A percentile compares a stretch with the other conserved stretches of the same genome.
Conservation (phyloP, 2,888 invertebrate species). For the Lasioglossum lativentre region DNA sequence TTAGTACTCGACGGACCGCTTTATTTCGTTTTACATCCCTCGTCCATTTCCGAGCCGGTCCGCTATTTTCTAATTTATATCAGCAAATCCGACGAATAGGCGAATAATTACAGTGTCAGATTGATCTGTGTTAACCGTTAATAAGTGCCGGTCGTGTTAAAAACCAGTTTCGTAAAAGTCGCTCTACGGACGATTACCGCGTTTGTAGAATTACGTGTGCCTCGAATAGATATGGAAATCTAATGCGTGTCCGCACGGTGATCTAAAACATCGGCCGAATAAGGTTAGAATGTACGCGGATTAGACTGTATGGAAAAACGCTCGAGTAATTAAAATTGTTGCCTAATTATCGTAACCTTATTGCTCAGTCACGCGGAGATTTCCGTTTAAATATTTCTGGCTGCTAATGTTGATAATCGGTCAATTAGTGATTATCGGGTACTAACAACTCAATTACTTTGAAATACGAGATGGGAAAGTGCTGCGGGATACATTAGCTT, state of each 20-base stretch:
- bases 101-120: slow-evolving; percentile 12
- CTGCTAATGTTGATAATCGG: not conserved
- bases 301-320: not conserved
- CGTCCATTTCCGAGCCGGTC: not conserved
- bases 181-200: not conserved
- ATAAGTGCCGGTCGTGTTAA: not conserved
- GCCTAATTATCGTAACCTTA: not conserved
- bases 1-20: slow-evolving; percentile 27
- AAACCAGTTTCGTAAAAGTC: slow-evolving; percentile 14
- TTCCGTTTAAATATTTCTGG: not conserved
- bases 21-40: slow-evolving; percentile 39
- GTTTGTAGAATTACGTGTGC: not conserved
- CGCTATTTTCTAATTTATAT: slow-evolving; percentile 9
- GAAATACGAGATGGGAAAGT: not conserved
- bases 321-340: not conserved
- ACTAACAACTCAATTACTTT: not conserved
- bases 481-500: not conserved
- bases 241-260: not conserved
- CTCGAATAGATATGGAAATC: not conserved
- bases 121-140: slow-evolving; percentile 18
- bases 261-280: not conserved
- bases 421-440: not conserved
- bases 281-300: not conserved
- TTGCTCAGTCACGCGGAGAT: not conserved
- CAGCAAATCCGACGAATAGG: slow-evolving; percentile 1